Evolutionary conservation across 2,888 invertebrate genomes (phyloP).

Genomic region (Ennomos quercinarius): DNA sequence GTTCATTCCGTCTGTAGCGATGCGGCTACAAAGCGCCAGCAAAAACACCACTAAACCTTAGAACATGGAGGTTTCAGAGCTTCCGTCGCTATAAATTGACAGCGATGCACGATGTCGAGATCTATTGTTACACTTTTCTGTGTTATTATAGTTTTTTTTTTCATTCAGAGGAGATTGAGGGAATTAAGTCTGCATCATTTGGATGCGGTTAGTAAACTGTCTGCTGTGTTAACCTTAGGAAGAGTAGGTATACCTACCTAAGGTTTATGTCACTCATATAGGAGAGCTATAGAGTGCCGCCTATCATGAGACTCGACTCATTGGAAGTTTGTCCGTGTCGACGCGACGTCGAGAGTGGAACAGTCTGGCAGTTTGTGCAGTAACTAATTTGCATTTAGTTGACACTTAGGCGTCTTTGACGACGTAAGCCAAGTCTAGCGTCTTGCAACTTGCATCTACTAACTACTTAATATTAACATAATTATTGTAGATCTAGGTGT

Average conservation of each 20-base stretch:
- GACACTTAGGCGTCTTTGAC: conserved; percentile 70
- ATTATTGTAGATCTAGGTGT: conserved; percentile 3
- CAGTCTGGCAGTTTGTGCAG: conserved; percentile 47
- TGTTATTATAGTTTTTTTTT: conserved; percentile 41
- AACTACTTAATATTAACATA: conserved; percentile 36
- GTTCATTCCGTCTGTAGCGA: conserved; percentile 75
- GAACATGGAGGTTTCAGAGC: conserved; percentile 73
- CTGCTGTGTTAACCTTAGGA: conserved; percentile 17
- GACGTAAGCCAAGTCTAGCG: conserved; percentile 56
- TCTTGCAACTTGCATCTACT: conserved; percentile 50
- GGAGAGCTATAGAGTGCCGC: background rate
- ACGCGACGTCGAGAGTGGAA: conserved; percentile 24
- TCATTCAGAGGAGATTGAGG: conserved; percentile 46
- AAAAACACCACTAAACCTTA: conserved; percentile 78
- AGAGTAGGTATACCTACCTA: too few relatives aligned
- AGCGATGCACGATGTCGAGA: conserved; percentile 71
- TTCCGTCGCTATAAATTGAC: conserved; percentile 83
- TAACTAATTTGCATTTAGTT: conserved; percentile 71
- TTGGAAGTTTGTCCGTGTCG: conserved; percentile 48
- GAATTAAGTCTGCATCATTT: conserved; percentile 46
- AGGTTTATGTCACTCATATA: too few relatives aligned
- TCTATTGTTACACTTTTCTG: conserved; percentile 70
- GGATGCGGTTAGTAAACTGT: conserved; percentile 48
- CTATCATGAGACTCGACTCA: conserved; percentile 8
- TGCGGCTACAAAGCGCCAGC: conserved; percentile 71